phyloP scores from a whole-genome alignment of 1,140 invertebrate species.

The Drosophila mojavensis region DNA sequence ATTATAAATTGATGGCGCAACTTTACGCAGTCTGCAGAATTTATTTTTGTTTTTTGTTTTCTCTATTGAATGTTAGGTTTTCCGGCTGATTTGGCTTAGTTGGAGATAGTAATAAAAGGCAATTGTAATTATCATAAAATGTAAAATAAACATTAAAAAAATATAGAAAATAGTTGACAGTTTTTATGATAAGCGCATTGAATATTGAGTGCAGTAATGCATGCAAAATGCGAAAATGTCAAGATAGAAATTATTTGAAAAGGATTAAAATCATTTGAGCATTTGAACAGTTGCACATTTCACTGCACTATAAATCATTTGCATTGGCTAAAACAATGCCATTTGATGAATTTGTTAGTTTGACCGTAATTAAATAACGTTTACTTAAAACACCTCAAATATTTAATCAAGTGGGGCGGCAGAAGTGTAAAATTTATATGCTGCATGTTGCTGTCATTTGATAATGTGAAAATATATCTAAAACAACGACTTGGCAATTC shows the following conservation, averaged over 20 bases:
- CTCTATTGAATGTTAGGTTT: not conserved
- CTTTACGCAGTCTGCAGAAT: too few species aligned
- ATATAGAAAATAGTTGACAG: not conserved
- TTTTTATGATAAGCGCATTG: too few species aligned
- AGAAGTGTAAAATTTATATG: not conserved
- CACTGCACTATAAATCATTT: too few species aligned
- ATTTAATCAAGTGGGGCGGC: not conserved
- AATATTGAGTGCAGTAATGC: too few species aligned
- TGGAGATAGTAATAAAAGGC: not conserved
- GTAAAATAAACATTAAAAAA: not conserved
- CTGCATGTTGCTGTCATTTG: slow-evolving; percentile 16
- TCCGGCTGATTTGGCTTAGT: not conserved
- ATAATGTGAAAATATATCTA: slow-evolving; percentile 27
- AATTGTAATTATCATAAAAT: not conserved
- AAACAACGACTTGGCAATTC: slow-evolving; percentile 32
- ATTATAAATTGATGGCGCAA: not conserved
- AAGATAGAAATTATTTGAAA: too few species aligned
- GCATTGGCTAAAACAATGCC: too few species aligned
- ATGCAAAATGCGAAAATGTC: too few species aligned
- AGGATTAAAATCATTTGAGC: too few species aligned
- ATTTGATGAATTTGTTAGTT: too few species aligned
- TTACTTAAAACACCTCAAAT: not conserved
- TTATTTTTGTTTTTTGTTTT: not conserved
- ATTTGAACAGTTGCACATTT: too few species aligned
- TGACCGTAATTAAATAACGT: too few species aligned